phyloP scores from a whole-genome alignment of 23 tunicate species.

The Trididemnum miniatum region DNA sequence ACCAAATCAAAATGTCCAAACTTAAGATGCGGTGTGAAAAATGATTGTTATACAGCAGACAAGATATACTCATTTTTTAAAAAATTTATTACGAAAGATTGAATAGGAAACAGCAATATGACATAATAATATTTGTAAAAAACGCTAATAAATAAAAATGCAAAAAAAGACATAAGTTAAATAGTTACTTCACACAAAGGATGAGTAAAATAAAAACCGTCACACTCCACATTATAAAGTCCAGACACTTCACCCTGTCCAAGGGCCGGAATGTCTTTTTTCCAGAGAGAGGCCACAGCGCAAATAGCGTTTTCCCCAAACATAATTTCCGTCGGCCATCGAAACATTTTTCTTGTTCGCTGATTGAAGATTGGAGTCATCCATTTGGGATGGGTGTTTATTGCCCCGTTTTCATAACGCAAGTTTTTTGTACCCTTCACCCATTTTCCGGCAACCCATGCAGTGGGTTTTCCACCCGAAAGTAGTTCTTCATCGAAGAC shows the following conservation, averaged over 20 bases:
- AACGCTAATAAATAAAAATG: background rate
- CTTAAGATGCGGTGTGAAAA: no score
- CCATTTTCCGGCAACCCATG: conserved; percentile 65
- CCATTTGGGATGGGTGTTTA: conserved; percentile 46
- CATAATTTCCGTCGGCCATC: conserved; percentile 38
- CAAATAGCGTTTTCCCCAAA: conserved; percentile 54
- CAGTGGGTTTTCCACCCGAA: conserved; percentile 51
- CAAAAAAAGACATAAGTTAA: background rate
- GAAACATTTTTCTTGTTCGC: conserved; percentile 27
- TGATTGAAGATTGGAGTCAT: conserved; percentile 37
- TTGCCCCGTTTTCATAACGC: conserved; percentile 30
- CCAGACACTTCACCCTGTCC: conserved; percentile 32
- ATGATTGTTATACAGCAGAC: no score
- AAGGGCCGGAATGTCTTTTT: background rate
- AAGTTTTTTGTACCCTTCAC: conserved; percentile 32
- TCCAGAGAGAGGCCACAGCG: conserved; percentile 56
- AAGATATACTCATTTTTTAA: no score
- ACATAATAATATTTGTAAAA: background rate
- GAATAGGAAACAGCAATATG: background rate
- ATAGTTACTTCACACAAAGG: conserved; percentile 57
- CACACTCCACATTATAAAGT: conserved; percentile 60
- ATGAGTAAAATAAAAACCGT: conserved; percentile 47
- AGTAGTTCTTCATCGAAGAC: conserved; percentile 29
- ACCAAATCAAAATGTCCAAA: no score
- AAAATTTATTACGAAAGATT: background rate